These are phyloP conservation scores for Oceanodroma tethys DNA, from an alignment of 2,113 vertebrate species.

Conservation along the genomic window DNA sequence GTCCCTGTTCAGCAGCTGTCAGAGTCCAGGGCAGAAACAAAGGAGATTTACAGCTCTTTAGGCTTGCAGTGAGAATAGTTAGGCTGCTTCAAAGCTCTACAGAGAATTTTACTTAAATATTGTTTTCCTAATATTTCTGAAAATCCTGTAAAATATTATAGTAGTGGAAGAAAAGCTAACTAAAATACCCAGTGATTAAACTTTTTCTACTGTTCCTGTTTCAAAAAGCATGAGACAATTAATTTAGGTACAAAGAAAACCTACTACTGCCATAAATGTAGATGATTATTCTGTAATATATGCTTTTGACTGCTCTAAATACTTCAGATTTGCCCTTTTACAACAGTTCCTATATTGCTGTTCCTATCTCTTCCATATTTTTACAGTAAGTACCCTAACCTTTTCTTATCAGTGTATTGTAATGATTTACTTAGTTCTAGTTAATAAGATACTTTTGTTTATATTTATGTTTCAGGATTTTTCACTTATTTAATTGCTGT, in stretches of 20 bases:
- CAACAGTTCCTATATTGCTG: neutral
- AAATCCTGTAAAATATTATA: neutral
- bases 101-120: neutral
- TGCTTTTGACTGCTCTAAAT: neutral
- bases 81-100: neutral
- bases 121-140: neutral
- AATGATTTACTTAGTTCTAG: conserved; percentile 35
- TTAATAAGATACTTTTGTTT: conserved; percentile 10
- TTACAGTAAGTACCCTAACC: neutral
- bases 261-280: neutral
- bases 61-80: neutral
- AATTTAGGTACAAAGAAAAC: neutral
- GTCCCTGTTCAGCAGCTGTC: neutral
- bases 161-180: neutral
- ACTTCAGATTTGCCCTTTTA: neutral
- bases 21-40: neutral
- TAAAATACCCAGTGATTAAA: neutral
- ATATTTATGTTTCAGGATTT: neutral
- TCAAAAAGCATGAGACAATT: neutral
- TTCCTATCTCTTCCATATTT: neutral
- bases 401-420: neutral
- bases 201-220: neutral
- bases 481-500: neutral
- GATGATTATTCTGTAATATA: neutral
- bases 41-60: neutral